Conservation (phyloP, 2,888 invertebrate species). For the Hyppa rectilinea region DNA sequence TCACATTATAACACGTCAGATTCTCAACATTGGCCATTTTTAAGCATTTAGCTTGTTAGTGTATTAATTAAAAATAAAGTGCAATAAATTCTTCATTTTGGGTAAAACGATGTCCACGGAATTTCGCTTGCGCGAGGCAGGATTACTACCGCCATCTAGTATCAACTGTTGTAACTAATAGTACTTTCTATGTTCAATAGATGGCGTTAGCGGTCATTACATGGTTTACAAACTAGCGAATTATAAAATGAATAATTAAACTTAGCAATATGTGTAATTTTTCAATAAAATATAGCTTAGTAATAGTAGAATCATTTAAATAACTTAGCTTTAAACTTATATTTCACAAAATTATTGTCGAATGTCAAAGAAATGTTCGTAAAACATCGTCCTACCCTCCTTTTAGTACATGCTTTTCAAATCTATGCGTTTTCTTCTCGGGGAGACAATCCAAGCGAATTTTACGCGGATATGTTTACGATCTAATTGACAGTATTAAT, state of each 20-base stretch:
- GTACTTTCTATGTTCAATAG: constrained; percentile 43
- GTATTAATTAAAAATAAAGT: constrained; percentile 67
- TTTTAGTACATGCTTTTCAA: constrained; percentile 65
- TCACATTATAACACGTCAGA: constrained; percentile 39
- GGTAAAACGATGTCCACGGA: constrained; percentile 63
- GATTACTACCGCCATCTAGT: constrained; percentile 55
- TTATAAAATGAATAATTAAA: constrained; percentile 32
- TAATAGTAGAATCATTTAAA: constrained; percentile 46
- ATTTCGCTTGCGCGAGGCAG: constrained; percentile 28
- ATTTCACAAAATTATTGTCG: constrained; percentile 56
- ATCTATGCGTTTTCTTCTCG: constrained; percentile 58
- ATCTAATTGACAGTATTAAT: constrained; percentile 84
- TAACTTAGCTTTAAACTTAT: constrained; percentile 39
- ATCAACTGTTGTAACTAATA: constrained; percentile 40
- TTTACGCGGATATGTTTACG: constrained; percentile 76
- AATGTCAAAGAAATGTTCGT: constrained; percentile 40
- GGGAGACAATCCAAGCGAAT: constrained; percentile 62
- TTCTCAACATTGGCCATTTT: constrained; percentile 67
- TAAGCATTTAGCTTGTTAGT: constrained; percentile 68
- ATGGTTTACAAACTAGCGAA: constrained; percentile 44
- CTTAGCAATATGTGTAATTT: constrained; percentile 44
- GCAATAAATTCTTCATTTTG: constrained; percentile 57
- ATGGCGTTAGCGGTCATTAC: constrained; percentile 48
- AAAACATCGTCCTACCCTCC: constrained; percentile 61
- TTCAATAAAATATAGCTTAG: constrained; percentile 48